Evolutionary conservation across 2,888 invertebrate species (phyloP), one percentile per base, ranked within the genome.

Genomic region (Parnassius glacialis): DNA sequence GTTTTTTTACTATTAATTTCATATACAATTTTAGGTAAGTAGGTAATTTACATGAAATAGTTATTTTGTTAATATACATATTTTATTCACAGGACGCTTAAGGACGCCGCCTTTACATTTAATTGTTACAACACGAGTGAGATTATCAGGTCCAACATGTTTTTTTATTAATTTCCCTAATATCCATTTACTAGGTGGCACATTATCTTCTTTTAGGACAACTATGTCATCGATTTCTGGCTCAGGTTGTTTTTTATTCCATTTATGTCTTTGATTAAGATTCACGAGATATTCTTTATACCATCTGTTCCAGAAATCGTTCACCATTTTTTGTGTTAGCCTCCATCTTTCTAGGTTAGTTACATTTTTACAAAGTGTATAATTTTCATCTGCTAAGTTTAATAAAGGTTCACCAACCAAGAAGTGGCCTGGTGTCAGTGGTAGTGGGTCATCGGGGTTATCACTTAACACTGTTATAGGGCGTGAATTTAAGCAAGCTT

Each of bases 291-390:
- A 72, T 52, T 72, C 71, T 56, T 67, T 60, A 16, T 65, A 68
- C 69, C 70, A 71, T 20, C 65, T 68, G 12, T 60, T 64, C 71
- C 71, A 71, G 54, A 72, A 72, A 55, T 65, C 61, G 50, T 62
- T 60, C 2, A 69, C 60, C 62, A 70, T 71, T 52, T 66, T 67
- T 66, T 71, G 70, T 10, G 47, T 62, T 7, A 70, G 47, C 13
- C 63, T 54, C 72, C 72, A 71, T 53, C 69, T 48, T 12, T 68
- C 52, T 42, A 66, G 42, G 10, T 59, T 42, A 20, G 34, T 47
- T 10, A 63, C 42, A 45, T 34, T 34, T 34, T 62, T 59, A n/a
- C 11, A 11, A 2, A 52, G 45, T 16, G 44, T 11, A 54, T 61
- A 53, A 50, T 64, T 20, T 9, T 34, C 43, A 11, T 43, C 43